Conservation (phyloP, 2,113 vertebrate genomes). For the Macroglossus sobrinus region DNA sequence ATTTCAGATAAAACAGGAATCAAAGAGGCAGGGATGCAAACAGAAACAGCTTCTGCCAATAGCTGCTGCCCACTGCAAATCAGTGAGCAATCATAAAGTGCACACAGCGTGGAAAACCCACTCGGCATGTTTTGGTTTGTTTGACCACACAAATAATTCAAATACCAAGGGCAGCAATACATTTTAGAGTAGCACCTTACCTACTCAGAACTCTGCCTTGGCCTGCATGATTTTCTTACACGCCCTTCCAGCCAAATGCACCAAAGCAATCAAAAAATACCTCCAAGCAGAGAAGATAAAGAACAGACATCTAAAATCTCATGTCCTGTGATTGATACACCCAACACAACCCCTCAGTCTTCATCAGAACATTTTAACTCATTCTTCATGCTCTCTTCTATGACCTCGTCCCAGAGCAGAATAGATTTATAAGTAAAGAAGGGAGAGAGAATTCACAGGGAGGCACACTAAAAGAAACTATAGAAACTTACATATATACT, state of each 20-base stretch:
- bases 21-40: not conserved
- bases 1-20: constrained; percentile 36
- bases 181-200: not conserved
- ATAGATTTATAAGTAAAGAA: not conserved
- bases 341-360: not conserved
- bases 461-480: not conserved
- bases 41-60: not conserved
- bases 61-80: not conserved
- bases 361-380: not conserved
- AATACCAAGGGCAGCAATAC: constrained; percentile 8
- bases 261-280: not conserved
- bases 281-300: not conserved
- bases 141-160: constrained; percentile 36
- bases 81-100: not conserved
- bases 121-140: not conserved
- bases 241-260: not conserved
- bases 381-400: not conserved
- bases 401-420: not conserved
- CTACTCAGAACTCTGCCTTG: not conserved
- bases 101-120: not conserved
- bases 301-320: not conserved
- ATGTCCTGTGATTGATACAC: not conserved
- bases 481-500: not conserved
- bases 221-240: no score
- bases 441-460: not conserved